A percentile compares a stretch with the other conserved stretches of the same genome.
These are phyloP conservation scores for Ligdia adustata DNA, from an alignment of 2,888 invertebrate genomes.

Conservation along the genomic window DNA sequence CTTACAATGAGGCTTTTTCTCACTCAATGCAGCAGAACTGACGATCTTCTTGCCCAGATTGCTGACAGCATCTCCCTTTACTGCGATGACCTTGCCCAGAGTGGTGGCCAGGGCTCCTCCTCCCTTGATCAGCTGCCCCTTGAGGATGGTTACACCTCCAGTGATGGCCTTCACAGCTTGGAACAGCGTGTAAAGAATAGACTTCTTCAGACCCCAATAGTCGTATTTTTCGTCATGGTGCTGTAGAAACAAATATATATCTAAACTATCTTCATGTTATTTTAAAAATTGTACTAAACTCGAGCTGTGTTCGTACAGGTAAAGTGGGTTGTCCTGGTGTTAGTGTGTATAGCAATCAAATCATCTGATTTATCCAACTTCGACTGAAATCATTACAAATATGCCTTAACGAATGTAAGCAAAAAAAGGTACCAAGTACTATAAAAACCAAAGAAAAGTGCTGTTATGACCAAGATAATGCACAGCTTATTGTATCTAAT, in stretches of 20 bases:
- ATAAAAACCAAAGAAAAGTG: too few species aligned
- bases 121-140: constrained; percentile 94
- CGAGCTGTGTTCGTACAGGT: too few species aligned
- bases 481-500: too few species aligned
- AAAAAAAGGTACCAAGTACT: too few species aligned
- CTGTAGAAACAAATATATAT: constrained; percentile 6
- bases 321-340: too few species aligned
- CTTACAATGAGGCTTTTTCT: constrained; percentile 72
- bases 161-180: constrained; percentile 95
- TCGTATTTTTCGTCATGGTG: constrained; percentile 81
- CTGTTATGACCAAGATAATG: too few species aligned
- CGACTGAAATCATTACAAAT: too few species aligned
- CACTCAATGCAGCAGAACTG: constrained; percentile 87
- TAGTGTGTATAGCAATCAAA: too few species aligned
- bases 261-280: too few species aligned
- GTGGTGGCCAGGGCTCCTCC: constrained; percentile 85
- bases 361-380: too few species aligned
- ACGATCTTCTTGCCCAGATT: constrained; percentile 92
- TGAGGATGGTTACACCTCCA: constrained; percentile 93
- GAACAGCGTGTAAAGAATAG: constrained; percentile 91
- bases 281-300: too few species aligned
- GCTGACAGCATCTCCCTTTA: constrained; percentile 91
- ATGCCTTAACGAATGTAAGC: too few species aligned
- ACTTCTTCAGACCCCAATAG: constrained; percentile 91
- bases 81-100: constrained; percentile 85